phyloP scores from a whole-genome alignment of 2,113 vertebrate genomes.

The Chaenocephalus aceratus region DNA sequence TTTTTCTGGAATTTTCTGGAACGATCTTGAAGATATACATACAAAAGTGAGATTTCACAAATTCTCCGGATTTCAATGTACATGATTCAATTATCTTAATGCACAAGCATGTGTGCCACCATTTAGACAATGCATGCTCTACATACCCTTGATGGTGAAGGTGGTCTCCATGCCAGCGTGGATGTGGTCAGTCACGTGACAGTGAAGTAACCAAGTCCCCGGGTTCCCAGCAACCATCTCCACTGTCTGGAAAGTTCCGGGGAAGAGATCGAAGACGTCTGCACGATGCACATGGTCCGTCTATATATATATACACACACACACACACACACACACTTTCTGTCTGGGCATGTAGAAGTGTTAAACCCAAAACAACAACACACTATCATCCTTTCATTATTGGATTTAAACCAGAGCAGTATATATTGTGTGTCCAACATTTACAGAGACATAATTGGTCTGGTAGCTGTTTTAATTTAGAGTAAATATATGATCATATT shows the following conservation, averaged over 20 bases:
- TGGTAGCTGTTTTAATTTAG: too few relatives aligned
- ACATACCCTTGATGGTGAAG: conserved; percentile 86
- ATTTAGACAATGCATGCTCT: not conserved
- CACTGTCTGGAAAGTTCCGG: conserved; percentile 92
- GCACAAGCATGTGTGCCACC: not conserved
- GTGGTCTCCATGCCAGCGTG: conserved; percentile 95
- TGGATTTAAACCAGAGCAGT: not conserved
- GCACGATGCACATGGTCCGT: conserved; percentile 88
- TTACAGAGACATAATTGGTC: too few relatives aligned
- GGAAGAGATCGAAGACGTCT: conserved; percentile 94
- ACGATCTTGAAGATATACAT: not conserved
- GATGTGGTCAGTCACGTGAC: conserved; percentile 92
- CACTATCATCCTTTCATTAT: not conserved
- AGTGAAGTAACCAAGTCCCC: conserved; percentile 94
- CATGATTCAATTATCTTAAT: not conserved
- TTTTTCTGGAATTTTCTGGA: conserved; percentile 19
- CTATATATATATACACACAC: conserved; percentile 69
- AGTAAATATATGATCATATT: too few relatives aligned
- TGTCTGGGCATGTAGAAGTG: conserved; percentile 73
- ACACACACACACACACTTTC: conserved; percentile 53
- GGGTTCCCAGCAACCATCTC: conserved; percentile 90
- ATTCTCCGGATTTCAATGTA: too few relatives aligned
- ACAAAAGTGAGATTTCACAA: not conserved
- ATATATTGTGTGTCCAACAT: too few relatives aligned
- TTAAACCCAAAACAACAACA: not conserved